These are phyloP conservation scores for Onchidella celtica DNA, from an alignment of 2,888 invertebrate genomes.

Conservation along the genomic window DNA sequence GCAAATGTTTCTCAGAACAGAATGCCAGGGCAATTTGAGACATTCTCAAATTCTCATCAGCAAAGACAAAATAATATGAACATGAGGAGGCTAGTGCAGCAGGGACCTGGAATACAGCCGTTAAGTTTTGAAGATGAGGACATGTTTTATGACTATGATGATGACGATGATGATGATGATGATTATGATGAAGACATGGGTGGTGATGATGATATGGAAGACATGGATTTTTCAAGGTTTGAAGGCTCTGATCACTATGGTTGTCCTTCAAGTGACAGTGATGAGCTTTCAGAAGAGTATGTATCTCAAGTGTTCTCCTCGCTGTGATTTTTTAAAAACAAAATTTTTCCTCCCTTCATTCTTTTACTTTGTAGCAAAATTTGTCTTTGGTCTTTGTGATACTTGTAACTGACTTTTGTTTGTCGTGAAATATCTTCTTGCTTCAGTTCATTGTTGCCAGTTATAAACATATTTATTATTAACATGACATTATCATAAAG, in stretches of 20 bases:
- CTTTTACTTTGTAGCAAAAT: too few relatives aligned
- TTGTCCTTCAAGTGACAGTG: slow-evolving; percentile 35
- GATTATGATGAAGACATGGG: slow-evolving; percentile 46
- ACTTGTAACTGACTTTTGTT: too few relatives aligned
- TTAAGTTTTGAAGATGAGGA: slow-evolving; percentile 11
- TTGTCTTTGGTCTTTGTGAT: too few relatives aligned
- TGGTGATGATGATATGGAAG: background rate
- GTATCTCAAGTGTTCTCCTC: background rate
- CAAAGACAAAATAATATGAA: background rate
- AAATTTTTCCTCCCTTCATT: background rate
- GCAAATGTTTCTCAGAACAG: background rate
- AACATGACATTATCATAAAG: too few relatives aligned
- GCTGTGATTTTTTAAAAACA: background rate
- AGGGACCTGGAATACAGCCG: background rate
- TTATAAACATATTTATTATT: too few relatives aligned
- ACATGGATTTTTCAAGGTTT: background rate
- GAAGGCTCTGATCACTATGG: background rate
- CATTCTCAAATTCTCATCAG: slow-evolving; percentile 1
- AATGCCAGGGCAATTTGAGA: background rate
- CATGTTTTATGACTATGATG: slow-evolving; percentile 33
- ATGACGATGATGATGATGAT: slow-evolving; percentile 34
- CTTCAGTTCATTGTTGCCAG: too few relatives aligned
- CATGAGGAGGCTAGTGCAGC: background rate
- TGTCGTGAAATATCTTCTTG: too few relatives aligned
- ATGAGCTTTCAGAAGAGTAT: slow-evolving; percentile 48